Evolutionary conservation across 2,113 vertebrate genomes (phyloP), one percentile per base, ranked within the genome.

Genomic region (Bolborhynchus lineola): DNA sequence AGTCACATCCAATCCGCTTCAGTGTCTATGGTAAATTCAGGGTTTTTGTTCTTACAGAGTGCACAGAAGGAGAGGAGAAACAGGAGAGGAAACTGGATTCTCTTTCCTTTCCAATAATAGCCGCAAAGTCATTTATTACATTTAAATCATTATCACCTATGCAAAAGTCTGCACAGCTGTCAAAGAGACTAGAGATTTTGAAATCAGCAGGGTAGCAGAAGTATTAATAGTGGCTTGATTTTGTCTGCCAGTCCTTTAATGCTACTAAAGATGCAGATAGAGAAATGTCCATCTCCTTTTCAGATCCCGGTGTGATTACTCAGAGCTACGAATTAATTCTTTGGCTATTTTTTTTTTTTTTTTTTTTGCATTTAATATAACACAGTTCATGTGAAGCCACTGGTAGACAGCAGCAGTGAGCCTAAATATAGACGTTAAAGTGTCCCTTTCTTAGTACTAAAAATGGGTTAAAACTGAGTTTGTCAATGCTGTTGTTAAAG

Each of bases 61-160:
- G 4, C 16, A 12, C 13, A 74, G 26, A 31, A 70, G 23, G 19
- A 78, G 10, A 49, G 59, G 37, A 87, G 10, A 16, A 53, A 55
- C 0, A 1, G 10, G 28, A 53, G 24, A 74, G 6, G 46, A 76
- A 80, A 49, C 13, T 8, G 19, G 4, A 16, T 53, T 82, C 12
- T 77, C 18, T 71, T 68, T 62, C 41, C 10, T 87, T 83, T 86
- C 28, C 55, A 76, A 26, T 50, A 37, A 15, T 5, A 88, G 28
- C 44, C 83, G 23, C 15, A 2, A 52, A 71, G 29, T 37, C 0
- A 0, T 44, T 91, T 60, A 41, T 76, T 53, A 18, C 16, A 35
- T 72, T 44, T 82, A 84, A 75, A 35, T 84, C 14, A 17, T 67
- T 86, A n/a, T 62, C 77, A 69, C 33, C 28, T 62, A 2, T 71